These are phyloP conservation scores for Xestia c-nigrum DNA, from an alignment of 2,888 invertebrate genomes.

Conservation along the genomic window DNA sequence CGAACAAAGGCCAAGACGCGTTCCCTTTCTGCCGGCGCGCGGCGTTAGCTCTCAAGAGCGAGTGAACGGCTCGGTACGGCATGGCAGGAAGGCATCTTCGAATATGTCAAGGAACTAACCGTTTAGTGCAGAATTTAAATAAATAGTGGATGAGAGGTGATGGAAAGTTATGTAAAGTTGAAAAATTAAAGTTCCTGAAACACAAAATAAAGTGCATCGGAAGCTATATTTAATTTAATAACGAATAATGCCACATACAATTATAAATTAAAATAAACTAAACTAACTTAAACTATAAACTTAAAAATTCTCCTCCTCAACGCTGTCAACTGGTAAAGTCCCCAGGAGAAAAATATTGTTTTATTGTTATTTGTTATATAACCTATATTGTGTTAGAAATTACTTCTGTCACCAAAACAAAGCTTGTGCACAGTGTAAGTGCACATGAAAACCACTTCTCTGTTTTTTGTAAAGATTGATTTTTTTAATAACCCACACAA, in stretches of 20 bases:
- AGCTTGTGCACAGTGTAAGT: neutral
- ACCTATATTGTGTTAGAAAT: neutral
- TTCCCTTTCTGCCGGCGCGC: conserved; percentile 60
- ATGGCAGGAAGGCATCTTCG: conserved; percentile 67
- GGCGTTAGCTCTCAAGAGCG: conserved; percentile 59
- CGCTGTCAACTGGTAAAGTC: too few relatives aligned
- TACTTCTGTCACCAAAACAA: neutral
- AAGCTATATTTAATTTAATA: too few relatives aligned
- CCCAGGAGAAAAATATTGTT: too few relatives aligned
- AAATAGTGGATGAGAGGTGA: neutral
- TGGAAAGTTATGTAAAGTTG: neutral
- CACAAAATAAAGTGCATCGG: neutral
- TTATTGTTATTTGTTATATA: too few relatives aligned
- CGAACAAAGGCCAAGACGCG: conserved; percentile 29
- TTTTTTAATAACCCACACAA: neutral
- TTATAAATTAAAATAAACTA: too few relatives aligned
- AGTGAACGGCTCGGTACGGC: conserved; percentile 62
- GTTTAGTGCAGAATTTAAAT: conserved; percentile 3
- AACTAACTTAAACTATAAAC: too few relatives aligned
- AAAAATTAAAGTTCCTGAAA: neutral
- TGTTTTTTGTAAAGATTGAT: neutral
- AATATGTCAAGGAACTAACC: conserved; percentile 69
- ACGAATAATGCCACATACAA: too few relatives aligned
- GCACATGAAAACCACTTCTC: neutral
- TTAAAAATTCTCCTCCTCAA: too few relatives aligned